phyloP scores from a whole-genome alignment of 2,888 invertebrate species.

The Oscheius sp. region DNA sequence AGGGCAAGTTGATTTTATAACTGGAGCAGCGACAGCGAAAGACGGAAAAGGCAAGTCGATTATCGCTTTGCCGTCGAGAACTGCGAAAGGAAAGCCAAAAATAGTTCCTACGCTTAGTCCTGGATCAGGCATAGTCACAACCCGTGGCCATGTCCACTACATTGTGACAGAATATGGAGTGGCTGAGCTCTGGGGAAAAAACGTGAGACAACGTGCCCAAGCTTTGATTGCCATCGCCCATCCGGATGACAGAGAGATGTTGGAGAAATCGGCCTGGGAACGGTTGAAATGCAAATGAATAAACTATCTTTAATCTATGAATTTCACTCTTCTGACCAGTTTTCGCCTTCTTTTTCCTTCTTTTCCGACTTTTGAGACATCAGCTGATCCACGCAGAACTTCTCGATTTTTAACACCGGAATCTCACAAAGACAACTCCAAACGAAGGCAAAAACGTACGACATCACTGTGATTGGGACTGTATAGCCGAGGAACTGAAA shows the following conservation, averaged over 20 bases:
- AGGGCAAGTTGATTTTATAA: slow-evolving; percentile 91
- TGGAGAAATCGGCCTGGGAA: slow-evolving; percentile 89
- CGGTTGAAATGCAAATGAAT: slow-evolving; percentile 72
- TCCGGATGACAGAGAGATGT: slow-evolving; percentile 83
- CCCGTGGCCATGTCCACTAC: slow-evolving; percentile 89
- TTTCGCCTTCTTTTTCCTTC: background rate
- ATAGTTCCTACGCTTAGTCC: slow-evolving; percentile 80
- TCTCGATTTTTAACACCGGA: slow-evolving; percentile 33
- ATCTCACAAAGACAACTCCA: slow-evolving; percentile 45
- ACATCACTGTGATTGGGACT: background rate
- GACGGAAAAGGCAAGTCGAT: slow-evolving; percentile 87
- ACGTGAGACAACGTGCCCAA: slow-evolving; percentile 86
- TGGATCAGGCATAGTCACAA: slow-evolving; percentile 90
- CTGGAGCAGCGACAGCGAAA: slow-evolving; percentile 84
- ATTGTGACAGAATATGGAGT: slow-evolving; percentile 93
- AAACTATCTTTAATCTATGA: background rate
- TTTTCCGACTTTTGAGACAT: background rate
- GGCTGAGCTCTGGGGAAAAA: slow-evolving; percentile 87
- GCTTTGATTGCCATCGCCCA: slow-evolving; percentile 86
- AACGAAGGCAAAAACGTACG: slow-evolving; percentile 30
- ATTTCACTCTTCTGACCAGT: too few species aligned
- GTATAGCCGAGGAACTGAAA: slow-evolving; percentile 24
- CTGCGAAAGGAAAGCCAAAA: slow-evolving; percentile 82
- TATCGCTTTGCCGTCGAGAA: slow-evolving; percentile 86
- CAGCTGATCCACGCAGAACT: slow-evolving; percentile 1